phyloP scores from a whole-genome alignment of 2,113 vertebrate species.

The Nasalis larvatus region DNA sequence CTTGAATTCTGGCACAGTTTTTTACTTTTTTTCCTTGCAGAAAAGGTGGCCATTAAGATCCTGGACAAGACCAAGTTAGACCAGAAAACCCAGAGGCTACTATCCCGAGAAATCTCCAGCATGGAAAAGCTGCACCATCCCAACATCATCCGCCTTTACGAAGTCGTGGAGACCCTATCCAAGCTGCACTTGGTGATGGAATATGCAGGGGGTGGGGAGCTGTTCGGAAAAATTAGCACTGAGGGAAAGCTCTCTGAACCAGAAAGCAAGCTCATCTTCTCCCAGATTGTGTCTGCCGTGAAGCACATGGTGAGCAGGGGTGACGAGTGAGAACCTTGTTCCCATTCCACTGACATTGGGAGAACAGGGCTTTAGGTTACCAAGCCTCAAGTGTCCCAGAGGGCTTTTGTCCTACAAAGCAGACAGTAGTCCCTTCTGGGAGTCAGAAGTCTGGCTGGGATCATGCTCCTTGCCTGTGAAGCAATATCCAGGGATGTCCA shows the following conservation, averaged over 20 bases:
- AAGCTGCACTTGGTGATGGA: constrained; percentile 97
- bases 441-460: neutral
- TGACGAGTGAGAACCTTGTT: neutral
- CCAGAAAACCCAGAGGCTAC: constrained; percentile 94
- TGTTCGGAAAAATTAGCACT: constrained; percentile 95
- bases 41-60: constrained; percentile 99
- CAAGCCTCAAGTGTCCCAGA: neutral
- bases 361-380: neutral
- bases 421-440: neutral
- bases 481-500: neutral
- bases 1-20: neutral
- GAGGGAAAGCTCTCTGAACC: constrained; percentile 94
- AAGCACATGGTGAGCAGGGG: constrained; percentile 94
- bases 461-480: neutral
- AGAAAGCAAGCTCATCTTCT: constrained; percentile 94
- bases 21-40: constrained; percentile 80
- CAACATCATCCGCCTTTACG: constrained; percentile 97
- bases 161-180: constrained; percentile 97
- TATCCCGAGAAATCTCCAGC: constrained; percentile 97
- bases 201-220: constrained; percentile 95
- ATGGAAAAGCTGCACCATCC: constrained; percentile 98
- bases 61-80: constrained; percentile 98
- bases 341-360: accelerated
- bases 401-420: neutral
- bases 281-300: constrained; percentile 97